phyloP scores from a whole-genome alignment of 2,888 invertebrate genomes.

The Vandiemenella viatica region DNA sequence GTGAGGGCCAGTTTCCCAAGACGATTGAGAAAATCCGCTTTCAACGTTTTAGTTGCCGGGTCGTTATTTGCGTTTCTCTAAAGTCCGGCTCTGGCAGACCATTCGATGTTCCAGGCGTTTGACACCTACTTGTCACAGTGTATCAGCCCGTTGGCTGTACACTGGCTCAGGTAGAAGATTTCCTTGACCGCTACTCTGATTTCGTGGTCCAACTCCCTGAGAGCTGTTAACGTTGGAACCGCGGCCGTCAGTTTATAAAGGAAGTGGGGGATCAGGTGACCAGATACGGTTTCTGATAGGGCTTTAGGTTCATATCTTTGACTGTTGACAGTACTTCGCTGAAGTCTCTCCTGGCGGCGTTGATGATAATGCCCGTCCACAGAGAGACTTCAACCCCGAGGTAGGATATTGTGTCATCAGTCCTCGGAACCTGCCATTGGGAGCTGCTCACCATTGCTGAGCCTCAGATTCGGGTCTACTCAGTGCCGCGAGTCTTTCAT shows the following conservation, averaged over 20 bases:
- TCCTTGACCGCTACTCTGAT: constrained; percentile 3
- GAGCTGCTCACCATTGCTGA: too few species aligned
- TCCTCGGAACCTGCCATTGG: too few species aligned
- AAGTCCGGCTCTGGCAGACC: constrained; percentile 14
- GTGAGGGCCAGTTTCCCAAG: neutral
- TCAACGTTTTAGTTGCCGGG: neutral
- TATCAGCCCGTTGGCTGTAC: constrained; percentile 18
- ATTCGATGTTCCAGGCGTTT: constrained; percentile 20
- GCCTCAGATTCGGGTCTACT: too few species aligned
- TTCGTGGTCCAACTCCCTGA: constrained; percentile 2
- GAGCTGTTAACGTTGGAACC: neutral
- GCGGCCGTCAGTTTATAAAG: constrained; percentile 2
- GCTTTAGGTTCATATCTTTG: neutral
- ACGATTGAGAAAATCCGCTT: too few species aligned
- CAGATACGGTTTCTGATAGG: constrained; percentile 1
- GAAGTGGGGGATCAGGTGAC: constrained; percentile 5
- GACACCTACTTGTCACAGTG: constrained; percentile 22
- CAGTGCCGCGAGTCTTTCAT: neutral
- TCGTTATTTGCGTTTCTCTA: neutral
- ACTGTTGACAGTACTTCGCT: neutral
- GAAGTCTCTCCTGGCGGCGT: too few species aligned
- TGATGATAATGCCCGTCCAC: too few species aligned
- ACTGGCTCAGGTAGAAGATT: constrained; percentile 20
- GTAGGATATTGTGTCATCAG: constrained; percentile 2
- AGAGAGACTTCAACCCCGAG: constrained; percentile 3